Base-by-base conservation (phyloP, 2,797 vertebrate species). In the Zenarchopterus dispar region DNA sequence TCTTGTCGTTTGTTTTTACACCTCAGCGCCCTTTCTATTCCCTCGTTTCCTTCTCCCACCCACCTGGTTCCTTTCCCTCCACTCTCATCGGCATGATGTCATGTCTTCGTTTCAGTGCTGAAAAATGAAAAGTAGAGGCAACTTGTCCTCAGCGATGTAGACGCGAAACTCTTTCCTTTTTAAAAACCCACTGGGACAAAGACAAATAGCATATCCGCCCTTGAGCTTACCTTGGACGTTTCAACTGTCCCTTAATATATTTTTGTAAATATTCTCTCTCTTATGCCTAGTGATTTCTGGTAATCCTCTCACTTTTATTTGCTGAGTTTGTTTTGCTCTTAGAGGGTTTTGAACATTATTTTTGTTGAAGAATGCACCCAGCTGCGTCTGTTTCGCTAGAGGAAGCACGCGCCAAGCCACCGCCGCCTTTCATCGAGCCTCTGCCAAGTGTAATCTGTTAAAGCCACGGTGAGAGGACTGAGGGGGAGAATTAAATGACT, bases 381-480 rank as follows among this genome's bases (percentile, higher is more conserved):
- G 75, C 78, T 88, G 82, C 82, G 86, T 88, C 77, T 86, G 75
- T 86, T 88, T 86, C 79, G 85, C 62, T 75, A 64, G 74, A 83
- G 72, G 53, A 21, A 80, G 85, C 82, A 70, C 36, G 42, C 48
- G 64, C 79, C 79, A 78, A 77, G 78, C 75, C 53, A 49, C 87
- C 79, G 56, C 77, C 82, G 69, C 84, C 87, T 88, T 84, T 83
- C 75, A 78, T 77, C 81, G 63, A 75, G 82, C 73, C 81, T 78
- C 71, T 85, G 88, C 89, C 84, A 88, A 89, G 75, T 77, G 77
- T 81, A 86, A 88, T 91, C 86, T 89, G 84, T 81, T 84, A 88
- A 83, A 82, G 86, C 80, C 78, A 84, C 51, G 58, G 83, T 59
- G 82, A 85, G 78, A 81, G 77, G 77, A 81, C 73, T 78, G 77